phyloP scores from a whole-genome alignment of 2,888 invertebrate species.

The Hoplodrina blanda region DNA sequence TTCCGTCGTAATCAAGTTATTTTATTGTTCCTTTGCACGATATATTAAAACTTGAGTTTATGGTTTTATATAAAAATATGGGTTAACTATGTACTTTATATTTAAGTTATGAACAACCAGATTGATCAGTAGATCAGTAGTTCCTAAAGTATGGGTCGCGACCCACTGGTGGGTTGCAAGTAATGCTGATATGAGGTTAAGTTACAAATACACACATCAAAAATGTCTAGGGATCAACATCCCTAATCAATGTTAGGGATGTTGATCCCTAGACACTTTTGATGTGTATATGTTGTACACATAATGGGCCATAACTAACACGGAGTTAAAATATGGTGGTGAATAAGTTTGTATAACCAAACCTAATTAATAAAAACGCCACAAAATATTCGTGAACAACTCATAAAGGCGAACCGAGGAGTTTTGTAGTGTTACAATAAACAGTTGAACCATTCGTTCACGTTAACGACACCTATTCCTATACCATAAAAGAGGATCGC shows the following conservation, averaged over 20 bases:
- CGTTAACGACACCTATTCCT: conserved; percentile 33
- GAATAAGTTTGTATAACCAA: not conserved
- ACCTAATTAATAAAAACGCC: conserved; percentile 36
- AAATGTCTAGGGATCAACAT: too few species aligned
- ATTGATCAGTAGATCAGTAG: not conserved
- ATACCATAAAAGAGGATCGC: conserved; percentile 27
- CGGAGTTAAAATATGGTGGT: too few species aligned
- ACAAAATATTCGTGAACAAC: conserved; percentile 24
- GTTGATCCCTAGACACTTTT: too few species aligned
- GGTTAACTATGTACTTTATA: conserved; percentile 19
- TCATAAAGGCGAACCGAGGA: conserved; percentile 18
- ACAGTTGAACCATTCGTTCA: conserved; percentile 37
- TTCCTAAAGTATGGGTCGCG: not conserved
- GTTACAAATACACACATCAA: too few species aligned
- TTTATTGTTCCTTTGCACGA: conserved; percentile 44
- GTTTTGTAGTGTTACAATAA: conserved; percentile 44
- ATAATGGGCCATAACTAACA: too few species aligned
- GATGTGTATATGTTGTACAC: too few species aligned
- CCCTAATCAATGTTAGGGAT: too few species aligned
- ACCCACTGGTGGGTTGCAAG: too few species aligned
- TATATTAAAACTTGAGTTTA: conserved; percentile 32
- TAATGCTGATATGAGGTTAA: too few species aligned
- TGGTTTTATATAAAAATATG: conserved; percentile 29
- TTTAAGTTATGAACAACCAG: not conserved
- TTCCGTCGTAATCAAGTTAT: conserved; percentile 42